Percentiles rank a stretch among this genome's conserved stretches.
Evolutionary conservation across 2,797 vertebrate species (phyloP).

Genomic region (Halcyon smyrnensis): DNA sequence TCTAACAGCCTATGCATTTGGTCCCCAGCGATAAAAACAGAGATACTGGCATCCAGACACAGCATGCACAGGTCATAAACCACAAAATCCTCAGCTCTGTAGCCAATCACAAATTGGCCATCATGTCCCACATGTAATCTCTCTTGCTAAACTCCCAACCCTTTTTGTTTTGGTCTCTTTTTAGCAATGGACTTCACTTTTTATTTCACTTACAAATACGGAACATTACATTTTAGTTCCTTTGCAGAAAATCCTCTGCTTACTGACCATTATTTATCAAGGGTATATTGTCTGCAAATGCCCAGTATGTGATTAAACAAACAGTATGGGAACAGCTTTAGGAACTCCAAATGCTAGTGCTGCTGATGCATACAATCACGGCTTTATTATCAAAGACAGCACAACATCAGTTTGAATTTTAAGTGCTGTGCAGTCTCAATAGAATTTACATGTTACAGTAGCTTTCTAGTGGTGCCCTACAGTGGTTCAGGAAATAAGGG

Average conservation of each 20-base stretch:
- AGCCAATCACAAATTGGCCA: background rate
- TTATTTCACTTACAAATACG: background rate
- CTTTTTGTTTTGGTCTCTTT: background rate
- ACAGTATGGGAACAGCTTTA: constrained; percentile 71
- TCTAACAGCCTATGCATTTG: background rate
- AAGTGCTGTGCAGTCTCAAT: background rate
- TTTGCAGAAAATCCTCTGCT: background rate
- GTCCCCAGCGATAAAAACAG: background rate
- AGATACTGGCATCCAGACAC: background rate
- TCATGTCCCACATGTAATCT: background rate
- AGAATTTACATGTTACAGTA: background rate
- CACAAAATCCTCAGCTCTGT: background rate
- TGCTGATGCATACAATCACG: constrained; percentile 38
- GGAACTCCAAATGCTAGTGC: constrained; percentile 62
- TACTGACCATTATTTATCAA: constrained; percentile 65
- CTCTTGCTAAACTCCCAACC: background rate
- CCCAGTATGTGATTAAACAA: constrained; percentile 63
- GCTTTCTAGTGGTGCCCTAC: background rate
- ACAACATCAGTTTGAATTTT: background rate
- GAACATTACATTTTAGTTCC: background rate
- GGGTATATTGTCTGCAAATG: constrained; percentile 66
- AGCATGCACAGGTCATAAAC: background rate
- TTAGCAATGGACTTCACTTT: background rate
- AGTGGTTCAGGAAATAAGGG: background rate
- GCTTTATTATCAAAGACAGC: background rate